Base-by-base conservation (phyloP, 1,140 invertebrate species). In the Hyles euphorbiae region DNA sequence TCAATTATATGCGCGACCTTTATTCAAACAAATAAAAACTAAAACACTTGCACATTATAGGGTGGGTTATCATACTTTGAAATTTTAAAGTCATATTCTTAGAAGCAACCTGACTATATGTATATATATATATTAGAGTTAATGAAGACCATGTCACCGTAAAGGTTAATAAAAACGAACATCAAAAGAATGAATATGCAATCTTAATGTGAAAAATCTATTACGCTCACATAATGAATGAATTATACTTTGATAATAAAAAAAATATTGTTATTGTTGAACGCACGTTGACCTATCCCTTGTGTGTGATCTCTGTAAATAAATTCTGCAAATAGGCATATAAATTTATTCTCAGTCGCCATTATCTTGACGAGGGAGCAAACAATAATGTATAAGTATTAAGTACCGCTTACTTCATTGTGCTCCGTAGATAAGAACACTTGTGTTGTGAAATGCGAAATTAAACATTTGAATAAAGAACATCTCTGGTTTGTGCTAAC, bases 321-420 rank as follows among this genome's bases (percentile, higher is more conserved):
- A 67, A 68, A 68, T 74, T 63, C 54, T 61, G 59, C 61, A 63
- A 72, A 64, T 62, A 54, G 61, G 53, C 45, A 60, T 58, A 50
- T 58, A 67, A 50, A 67, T 67, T 66, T 76, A 74, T 74, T 71
- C 62, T 68, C 63, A 67, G 69, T 63, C 58, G 33, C 46, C 45
- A 74, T 76, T 78, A 81, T 78, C 73, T 62, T 61, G 58, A 59
- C 40, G 58, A 67, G 69, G 68, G 71, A 65, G 65, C 71, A 77
- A 66, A 69, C 61, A 74, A 67, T 70, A 52, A 58, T 64, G 63
- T 58, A 53, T 55, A 56, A 60, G 51, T 60, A 70, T n/a, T 22
- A 22, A 22, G 22, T 22, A 22, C 10, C 68, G 57, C 59, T 70
- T 68, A 71, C 62, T 75, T 65, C 64, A 40, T 56, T 54, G 63